Evolutionary conservation across 2,797 vertebrate species (phyloP).

Genomic region (Squalus acanthias): DNA sequence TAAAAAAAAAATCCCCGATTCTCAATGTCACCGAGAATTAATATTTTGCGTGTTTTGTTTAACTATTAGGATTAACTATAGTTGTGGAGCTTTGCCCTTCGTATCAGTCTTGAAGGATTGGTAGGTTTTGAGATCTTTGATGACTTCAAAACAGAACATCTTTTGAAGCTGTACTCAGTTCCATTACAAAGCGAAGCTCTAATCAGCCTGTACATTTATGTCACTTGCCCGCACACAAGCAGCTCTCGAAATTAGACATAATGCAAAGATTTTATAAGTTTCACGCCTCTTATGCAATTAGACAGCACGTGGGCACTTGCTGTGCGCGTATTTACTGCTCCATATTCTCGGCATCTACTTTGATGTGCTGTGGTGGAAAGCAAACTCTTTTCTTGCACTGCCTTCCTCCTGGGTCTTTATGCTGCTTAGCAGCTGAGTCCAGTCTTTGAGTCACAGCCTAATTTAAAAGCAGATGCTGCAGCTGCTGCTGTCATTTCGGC

Average conservation of each 20-base stretch:
- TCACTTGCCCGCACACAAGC: conserved; percentile 56
- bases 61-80: background rate
- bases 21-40: background rate
- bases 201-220: conserved; percentile 65
- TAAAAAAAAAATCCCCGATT: background rate
- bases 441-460: conserved; percentile 85
- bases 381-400: conserved; percentile 66
- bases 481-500: conserved; percentile 87
- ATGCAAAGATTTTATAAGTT: conserved; percentile 62
- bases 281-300: conserved; percentile 67
- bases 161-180: conserved; percentile 48
- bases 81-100: conserved; percentile 7
- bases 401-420: conserved; percentile 76
- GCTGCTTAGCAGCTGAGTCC: conserved; percentile 69
- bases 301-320: conserved; percentile 64
- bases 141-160: conserved; percentile 47
- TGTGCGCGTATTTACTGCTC: conserved; percentile 69
- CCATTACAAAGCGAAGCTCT: conserved; percentile 54
- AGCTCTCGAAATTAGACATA: conserved; percentile 56
- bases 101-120: conserved; percentile 32
- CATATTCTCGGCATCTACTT: conserved; percentile 75
- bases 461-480: conserved; percentile 85
- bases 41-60: background rate
- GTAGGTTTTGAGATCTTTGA: conserved; percentile 33
- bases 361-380: conserved; percentile 73